These are phyloP conservation scores for Helarctos malayanus DNA, from an alignment of 2,797 vertebrate genomes.

Conservation along the genomic window DNA sequence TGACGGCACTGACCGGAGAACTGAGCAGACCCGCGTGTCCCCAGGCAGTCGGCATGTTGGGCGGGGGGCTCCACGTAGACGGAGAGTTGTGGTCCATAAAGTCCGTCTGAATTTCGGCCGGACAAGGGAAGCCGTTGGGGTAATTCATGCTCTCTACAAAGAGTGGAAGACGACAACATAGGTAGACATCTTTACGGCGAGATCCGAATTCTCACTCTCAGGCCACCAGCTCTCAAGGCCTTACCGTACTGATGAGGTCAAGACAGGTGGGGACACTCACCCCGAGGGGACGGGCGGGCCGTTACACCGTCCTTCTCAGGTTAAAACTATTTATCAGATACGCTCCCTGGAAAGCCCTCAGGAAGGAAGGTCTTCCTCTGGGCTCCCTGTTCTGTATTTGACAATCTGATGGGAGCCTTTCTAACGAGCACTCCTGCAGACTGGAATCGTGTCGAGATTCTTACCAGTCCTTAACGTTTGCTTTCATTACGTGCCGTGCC, in stretches of 20 bases:
- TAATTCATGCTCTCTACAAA: conserved; percentile 94
- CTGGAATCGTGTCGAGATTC: not conserved
- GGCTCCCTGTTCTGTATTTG: not conserved
- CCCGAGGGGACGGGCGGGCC: not conserved
- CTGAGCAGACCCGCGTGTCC: conserved; percentile 92
- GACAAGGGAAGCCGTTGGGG: conserved; percentile 91
- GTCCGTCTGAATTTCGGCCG: conserved; percentile 90
- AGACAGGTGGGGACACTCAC: not conserved
- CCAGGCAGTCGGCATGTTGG: conserved; percentile 91
- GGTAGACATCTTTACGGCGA: not conserved
- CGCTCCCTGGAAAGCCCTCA: not conserved
- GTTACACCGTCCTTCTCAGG: not conserved
- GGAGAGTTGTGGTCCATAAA: conserved; percentile 89
- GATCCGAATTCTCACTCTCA: not conserved
- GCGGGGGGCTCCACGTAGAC: conserved; percentile 88
- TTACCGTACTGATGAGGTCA: accelerated
- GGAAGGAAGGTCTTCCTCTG: not conserved
- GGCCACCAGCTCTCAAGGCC: not conserved
- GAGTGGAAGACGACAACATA: not conserved
- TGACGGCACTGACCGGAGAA: conserved; percentile 87
- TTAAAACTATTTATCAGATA: not conserved
- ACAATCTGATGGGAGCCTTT: not conserved
- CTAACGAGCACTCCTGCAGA: not conserved
- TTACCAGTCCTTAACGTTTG: not conserved
- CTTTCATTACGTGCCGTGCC: not conserved